Percentiles rank a stretch among this genome's conserved stretches.
These are phyloP conservation scores for Drosophila neonasuta DNA, from an alignment of 2,888 invertebrate genomes.

Conservation along the genomic window DNA sequence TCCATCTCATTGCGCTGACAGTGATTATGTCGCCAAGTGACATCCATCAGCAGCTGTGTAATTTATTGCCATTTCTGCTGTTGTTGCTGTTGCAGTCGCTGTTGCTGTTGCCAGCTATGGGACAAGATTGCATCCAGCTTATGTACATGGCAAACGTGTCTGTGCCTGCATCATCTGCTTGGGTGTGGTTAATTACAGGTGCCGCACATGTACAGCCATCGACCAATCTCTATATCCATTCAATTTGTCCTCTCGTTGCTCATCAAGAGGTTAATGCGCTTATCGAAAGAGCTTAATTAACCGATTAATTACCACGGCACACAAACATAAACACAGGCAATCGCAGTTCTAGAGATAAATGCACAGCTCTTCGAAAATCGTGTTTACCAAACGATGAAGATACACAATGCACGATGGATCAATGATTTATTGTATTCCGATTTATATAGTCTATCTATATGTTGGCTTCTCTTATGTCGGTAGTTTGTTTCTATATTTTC, in stretches of 20 bases:
- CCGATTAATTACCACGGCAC: slow-evolving; percentile 36
- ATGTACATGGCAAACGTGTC: slow-evolving; percentile 43
- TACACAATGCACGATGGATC: not conserved
- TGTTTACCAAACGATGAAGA: slow-evolving; percentile 2
- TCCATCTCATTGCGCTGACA: slow-evolving; percentile 61
- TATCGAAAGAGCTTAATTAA: slow-evolving; percentile 51
- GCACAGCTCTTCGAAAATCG: not conserved
- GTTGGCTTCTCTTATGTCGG: too few relatives aligned
- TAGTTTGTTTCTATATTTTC: too few relatives aligned
- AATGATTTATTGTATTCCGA: not conserved
- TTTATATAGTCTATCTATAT: not conserved
- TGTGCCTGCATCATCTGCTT: slow-evolving; percentile 13
- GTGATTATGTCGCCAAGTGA: slow-evolving; percentile 72
- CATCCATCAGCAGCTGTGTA: slow-evolving; percentile 69
- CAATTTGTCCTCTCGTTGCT: not conserved
- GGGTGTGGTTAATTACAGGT: slow-evolving; percentile 49
- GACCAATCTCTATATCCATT: slow-evolving; percentile 18
- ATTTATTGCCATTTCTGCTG: slow-evolving; percentile 52
- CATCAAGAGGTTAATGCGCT: slow-evolving; percentile 52
- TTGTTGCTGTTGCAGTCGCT: not conserved
- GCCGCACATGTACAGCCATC: slow-evolving; percentile 14
- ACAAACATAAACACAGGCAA: slow-evolving; percentile 1
- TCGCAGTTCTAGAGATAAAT: not conserved
- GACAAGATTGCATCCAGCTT: slow-evolving; percentile 56
- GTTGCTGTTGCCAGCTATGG: slow-evolving; percentile 17